Evolutionary conservation across 2,797 vertebrate genomes (phyloP).

Genomic region (Sebastes hubbsi): DNA sequence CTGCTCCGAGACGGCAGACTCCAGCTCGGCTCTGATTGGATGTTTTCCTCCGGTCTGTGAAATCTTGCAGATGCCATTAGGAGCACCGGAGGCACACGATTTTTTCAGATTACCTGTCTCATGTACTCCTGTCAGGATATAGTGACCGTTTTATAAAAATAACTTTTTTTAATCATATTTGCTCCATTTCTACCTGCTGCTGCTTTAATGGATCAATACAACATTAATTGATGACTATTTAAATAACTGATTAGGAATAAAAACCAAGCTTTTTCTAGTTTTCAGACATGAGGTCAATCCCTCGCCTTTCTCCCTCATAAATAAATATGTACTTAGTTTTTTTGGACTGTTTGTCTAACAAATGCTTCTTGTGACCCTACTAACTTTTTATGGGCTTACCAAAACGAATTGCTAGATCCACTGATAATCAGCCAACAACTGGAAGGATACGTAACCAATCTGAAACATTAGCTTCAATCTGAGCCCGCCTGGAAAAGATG

Average conservation of each 20-base stretch:
- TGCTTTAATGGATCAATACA: background rate
- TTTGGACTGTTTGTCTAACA: background rate
- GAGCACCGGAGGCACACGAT: no score
- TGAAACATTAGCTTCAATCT: slow-evolving; percentile 20
- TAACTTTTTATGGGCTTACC: background rate
- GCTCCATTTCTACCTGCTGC: no score
- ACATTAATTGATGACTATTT: background rate
- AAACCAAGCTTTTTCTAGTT: background rate
- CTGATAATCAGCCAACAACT: slow-evolving; percentile 12
- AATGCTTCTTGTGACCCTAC: background rate
- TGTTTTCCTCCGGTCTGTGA: no score
- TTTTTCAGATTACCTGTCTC: no score
- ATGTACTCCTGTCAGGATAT: no score
- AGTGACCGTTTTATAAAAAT: no score
- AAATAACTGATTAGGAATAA: background rate
- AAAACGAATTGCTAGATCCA: background rate
- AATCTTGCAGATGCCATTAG: fast-evolving
- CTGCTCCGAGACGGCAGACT: no score
- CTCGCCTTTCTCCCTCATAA: background rate
- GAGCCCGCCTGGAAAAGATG: background rate
- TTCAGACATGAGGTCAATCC: background rate
- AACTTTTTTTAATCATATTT: no score
- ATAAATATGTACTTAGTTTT: background rate
- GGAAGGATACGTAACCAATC: background rate
- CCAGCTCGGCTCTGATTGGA: no score